These are phyloP conservation scores for Melanotaenia maccullochi DNA, from an alignment of 2,797 vertebrate species.

Conservation along the genomic window DNA sequence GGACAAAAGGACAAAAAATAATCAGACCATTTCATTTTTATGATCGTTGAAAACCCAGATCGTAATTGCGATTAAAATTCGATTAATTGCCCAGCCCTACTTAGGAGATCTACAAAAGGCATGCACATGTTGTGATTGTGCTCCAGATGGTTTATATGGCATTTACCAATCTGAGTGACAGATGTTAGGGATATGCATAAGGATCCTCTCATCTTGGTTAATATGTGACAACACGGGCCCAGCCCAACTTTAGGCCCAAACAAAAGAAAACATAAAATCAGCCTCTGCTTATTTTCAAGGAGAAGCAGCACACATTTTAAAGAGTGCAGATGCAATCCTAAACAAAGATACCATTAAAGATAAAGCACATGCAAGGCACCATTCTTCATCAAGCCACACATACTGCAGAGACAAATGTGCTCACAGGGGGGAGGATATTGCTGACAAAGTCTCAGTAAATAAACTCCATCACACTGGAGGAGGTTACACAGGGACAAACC, in stretches of 20 bases:
- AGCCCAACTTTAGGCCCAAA: not conserved
- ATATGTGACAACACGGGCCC: constrained; percentile 12
- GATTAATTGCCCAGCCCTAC: too few species aligned
- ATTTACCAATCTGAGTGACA: constrained; percentile 50
- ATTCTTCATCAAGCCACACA: constrained; percentile 19
- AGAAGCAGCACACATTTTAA: not conserved
- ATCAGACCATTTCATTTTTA: too few species aligned
- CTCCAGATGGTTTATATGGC: constrained; percentile 22
- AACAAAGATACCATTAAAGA: constrained; percentile 3
- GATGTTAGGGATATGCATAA: constrained; percentile 25
- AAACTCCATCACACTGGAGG: constrained; percentile 46
- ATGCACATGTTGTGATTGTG: not conserved
- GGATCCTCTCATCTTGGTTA: constrained; percentile 24
- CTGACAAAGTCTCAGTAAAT: constrained; percentile 61
- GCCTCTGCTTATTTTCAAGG: constrained; percentile 2
- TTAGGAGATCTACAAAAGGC: constrained; percentile 14
- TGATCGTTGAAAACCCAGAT: too few species aligned
- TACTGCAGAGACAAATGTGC: constrained; percentile 6
- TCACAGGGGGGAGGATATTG: constrained; percentile 38
- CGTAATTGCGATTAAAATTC: too few species aligned
- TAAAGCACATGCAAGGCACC: constrained; percentile 3
- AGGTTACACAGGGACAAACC: constrained; percentile 53
- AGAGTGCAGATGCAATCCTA: not conserved
- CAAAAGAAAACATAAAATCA: not conserved
- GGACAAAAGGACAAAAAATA: too few species aligned